A percentile compares a stretch with the other conserved stretches of the same genome.
Evolutionary conservation across 1,140 invertebrate genomes (phyloP).

Genomic region (Ptiloglossa arizonensis): DNA sequence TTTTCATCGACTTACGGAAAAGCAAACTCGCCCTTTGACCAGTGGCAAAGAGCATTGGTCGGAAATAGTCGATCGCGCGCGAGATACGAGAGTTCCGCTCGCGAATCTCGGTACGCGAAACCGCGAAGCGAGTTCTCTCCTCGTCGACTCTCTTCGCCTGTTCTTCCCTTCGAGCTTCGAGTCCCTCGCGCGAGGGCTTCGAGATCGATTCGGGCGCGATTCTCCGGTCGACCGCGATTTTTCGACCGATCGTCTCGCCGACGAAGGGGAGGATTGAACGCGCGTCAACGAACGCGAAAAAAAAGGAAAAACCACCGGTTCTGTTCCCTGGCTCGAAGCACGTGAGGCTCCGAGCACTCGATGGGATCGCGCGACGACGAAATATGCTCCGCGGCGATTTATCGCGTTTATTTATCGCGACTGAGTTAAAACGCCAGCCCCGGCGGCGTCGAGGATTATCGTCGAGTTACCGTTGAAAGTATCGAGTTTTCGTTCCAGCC

Average conservation of each 20-base stretch:
- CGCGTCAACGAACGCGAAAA: not conserved
- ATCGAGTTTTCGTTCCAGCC: not conserved
- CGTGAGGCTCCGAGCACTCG: too few species aligned
- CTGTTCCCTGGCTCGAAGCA: not conserved
- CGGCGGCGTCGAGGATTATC: slow-evolving; percentile 8
- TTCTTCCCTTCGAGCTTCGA: not conserved
- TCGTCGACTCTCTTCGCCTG: not conserved
- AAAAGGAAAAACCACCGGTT: not conserved
- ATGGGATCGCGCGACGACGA: slow-evolving; percentile 43
- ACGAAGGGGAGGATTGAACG: slow-evolving; percentile 2
- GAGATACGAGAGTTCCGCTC: slow-evolving; percentile 7
- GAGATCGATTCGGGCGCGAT: not conserved
- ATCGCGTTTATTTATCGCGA: slow-evolving; percentile 43
- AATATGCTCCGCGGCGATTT: slow-evolving; percentile 36
- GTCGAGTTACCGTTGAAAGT: not conserved
- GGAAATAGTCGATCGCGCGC: not conserved
- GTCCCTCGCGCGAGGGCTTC: not conserved
- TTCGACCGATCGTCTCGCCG: not conserved
- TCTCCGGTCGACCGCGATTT: slow-evolving; percentile 21
- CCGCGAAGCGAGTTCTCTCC: slow-evolving; percentile 8
- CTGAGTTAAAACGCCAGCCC: slow-evolving; percentile 32
- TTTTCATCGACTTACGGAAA: not conserved
- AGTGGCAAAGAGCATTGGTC: not conserved
- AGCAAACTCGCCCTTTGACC: not conserved
- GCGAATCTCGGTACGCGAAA: slow-evolving; percentile 10